Conservation (phyloP, 2,113 vertebrate species). For the Lathamus discolor region DNA sequence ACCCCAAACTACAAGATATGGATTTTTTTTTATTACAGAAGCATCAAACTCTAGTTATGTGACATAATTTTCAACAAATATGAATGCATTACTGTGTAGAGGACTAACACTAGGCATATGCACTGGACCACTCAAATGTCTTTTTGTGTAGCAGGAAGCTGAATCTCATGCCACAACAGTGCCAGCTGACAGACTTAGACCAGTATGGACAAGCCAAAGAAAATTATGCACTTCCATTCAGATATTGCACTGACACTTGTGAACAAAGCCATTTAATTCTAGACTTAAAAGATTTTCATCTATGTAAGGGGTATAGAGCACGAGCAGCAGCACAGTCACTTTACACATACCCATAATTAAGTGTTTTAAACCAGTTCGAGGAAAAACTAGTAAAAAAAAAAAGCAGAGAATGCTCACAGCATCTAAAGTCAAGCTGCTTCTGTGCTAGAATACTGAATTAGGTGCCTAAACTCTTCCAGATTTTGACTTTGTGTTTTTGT, state of each 20-base stretch:
- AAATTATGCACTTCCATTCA: neutral
- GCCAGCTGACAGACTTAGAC: too few relatives aligned
- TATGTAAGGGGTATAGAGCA: neutral
- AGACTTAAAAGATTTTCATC: neutral
- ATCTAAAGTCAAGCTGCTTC: neutral
- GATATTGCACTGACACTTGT: neutral
- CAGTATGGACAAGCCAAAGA: neutral
- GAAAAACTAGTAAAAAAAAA: neutral
- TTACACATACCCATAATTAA: neutral
- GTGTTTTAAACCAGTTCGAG: neutral
- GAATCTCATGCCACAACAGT: neutral
- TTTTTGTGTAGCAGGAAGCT: neutral
- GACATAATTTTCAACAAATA: neutral
- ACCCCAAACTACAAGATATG: neutral
- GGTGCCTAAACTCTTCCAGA: neutral
- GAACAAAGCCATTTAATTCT: neutral
- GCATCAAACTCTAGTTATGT: neutral
- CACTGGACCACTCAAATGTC: neutral
- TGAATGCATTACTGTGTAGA: neutral
- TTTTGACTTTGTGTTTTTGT: neutral
- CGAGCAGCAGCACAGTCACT: neutral
- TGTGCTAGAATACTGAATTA: neutral
- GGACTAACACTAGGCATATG: neutral
- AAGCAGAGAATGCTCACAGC: neutral
- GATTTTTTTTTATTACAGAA: neutral